Conservation (phyloP, 2,113 vertebrate species). For the Brachionichthys hirsutus region DNA sequence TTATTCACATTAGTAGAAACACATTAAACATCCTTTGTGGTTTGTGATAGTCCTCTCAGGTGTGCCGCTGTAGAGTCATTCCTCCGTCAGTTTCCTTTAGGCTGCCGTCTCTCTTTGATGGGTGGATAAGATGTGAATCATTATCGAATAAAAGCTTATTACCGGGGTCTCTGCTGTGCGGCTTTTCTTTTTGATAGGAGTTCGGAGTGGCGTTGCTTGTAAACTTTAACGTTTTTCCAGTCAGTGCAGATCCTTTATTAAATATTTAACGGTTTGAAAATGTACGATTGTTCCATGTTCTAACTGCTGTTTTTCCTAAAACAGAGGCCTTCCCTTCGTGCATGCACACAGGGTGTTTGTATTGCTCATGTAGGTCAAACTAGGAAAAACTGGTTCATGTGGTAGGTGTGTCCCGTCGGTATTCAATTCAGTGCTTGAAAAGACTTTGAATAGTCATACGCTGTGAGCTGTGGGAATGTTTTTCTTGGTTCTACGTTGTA, state of each 20-base stretch:
- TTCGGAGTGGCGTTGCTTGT: not conserved
- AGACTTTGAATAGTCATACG: slow-evolving; percentile 15
- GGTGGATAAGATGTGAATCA: slow-evolving; percentile 25
- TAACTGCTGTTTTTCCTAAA: slow-evolving; percentile 45
- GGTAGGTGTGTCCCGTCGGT: slow-evolving; percentile 64
- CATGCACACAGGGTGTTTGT: slow-evolving; percentile 68
- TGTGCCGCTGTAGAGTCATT: slow-evolving; percentile 11
- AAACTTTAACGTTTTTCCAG: not conserved
- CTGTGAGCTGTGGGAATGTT: slow-evolving; percentile 10
- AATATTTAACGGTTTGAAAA: not conserved
- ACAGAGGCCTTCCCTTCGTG: slow-evolving; percentile 58
- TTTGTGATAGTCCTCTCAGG: not conserved
- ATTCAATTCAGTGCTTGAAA: slow-evolving; percentile 39
- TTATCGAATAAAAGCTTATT: slow-evolving; percentile 11
- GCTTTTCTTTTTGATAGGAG: slow-evolving; percentile 14
- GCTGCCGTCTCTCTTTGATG: slow-evolving; percentile 34
- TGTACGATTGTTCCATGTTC: slow-evolving; percentile 40
- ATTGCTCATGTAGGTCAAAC: slow-evolving; percentile 65
- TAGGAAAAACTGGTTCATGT: slow-evolving; percentile 74
- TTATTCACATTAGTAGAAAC: slow-evolving; percentile 1
- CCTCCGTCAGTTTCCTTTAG: slow-evolving; percentile 29
- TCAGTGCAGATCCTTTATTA: not conserved
- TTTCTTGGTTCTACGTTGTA: not conserved
- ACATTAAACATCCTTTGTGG: slow-evolving; percentile 5
- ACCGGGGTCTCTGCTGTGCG: slow-evolving; percentile 17